Conservation (phyloP, 2,113 vertebrate species). For the Pholis gunnellus region DNA sequence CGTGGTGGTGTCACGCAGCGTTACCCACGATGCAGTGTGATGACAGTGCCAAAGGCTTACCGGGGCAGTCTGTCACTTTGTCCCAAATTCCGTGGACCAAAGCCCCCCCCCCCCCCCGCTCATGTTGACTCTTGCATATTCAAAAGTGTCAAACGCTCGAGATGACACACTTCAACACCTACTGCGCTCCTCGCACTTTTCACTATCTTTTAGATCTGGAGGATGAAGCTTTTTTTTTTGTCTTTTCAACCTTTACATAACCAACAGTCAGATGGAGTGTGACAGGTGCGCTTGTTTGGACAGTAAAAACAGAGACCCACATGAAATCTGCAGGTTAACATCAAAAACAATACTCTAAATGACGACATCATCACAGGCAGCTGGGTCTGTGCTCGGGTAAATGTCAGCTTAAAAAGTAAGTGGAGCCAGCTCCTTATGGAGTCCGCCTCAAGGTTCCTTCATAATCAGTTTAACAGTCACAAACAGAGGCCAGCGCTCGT, state of each 20-base stretch:
- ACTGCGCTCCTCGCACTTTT: constrained; percentile 29
- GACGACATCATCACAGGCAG: constrained; percentile 8
- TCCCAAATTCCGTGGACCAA: constrained; percentile 31
- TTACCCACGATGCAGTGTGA: constrained; percentile 73
- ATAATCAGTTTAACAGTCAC: constrained; percentile 59
- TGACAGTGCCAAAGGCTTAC: constrained; percentile 71
- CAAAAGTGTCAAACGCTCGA: constrained; percentile 61
- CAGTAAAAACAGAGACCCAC: background rate
- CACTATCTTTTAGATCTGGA: constrained; percentile 20
- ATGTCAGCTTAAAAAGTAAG: constrained; percentile 21
- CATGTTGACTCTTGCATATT: constrained; percentile 46
- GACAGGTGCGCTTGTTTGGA: background rate
- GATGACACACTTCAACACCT: constrained; percentile 52
- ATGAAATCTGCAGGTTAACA: background rate
- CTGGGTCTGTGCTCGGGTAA: background rate
- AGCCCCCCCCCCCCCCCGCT: constrained; percentile 20
- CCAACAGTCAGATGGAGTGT: background rate
- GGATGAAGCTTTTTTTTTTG: background rate
- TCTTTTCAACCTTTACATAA: background rate
- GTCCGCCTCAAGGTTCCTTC: constrained; percentile 33
- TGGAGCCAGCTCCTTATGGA: constrained; percentile 1
- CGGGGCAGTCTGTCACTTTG: constrained; percentile 76
- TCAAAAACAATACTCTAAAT: background rate
- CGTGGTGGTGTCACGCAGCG: constrained; percentile 48
- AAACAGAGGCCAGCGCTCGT: constrained; percentile 8